Evolutionary conservation across 2,113 vertebrate genomes (phyloP).

Genomic region (Cebus imitator): DNA sequence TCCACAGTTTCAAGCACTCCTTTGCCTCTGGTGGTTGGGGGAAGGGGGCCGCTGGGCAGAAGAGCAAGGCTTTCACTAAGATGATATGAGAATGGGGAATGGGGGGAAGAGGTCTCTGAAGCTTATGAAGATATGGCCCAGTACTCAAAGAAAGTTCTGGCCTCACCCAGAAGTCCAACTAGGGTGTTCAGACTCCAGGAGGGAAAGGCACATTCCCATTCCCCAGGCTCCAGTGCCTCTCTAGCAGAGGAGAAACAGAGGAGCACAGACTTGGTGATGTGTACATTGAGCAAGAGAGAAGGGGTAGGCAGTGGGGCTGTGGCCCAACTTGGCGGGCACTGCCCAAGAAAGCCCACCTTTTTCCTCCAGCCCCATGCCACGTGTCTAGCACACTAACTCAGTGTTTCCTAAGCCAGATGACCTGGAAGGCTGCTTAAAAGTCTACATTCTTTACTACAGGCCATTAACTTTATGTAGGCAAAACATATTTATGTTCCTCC

Average conservation of each 20-base stretch:
- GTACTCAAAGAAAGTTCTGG: background rate
- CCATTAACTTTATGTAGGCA: slow-evolving; percentile 74
- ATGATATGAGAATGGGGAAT: background rate
- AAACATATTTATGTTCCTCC: slow-evolving; percentile 69
- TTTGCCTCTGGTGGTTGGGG: background rate
- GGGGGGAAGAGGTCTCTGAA: background rate
- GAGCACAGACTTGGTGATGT: background rate
- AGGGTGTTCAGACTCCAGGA: background rate
- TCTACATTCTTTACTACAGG: slow-evolving; percentile 74
- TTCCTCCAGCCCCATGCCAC: slow-evolving; percentile 49
- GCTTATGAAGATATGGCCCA: background rate
- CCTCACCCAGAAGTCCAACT: background rate
- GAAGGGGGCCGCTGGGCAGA: background rate
- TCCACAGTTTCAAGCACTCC: background rate
- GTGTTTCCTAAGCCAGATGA: slow-evolving; percentile 59
- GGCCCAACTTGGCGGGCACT: background rate
- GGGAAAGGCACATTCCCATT: background rate
- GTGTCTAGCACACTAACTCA: slow-evolving; percentile 60
- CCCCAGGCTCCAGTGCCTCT: background rate
- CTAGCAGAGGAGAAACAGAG: background rate
- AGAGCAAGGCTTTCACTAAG: background rate
- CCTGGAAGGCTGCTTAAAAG: slow-evolving; percentile 59
- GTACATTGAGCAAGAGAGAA: background rate
- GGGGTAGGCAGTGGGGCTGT: background rate
- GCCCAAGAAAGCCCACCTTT: slow-evolving; percentile 30